Conservation (phyloP, 2,888 invertebrate genomes). For the Synergus japonicus region DNA sequence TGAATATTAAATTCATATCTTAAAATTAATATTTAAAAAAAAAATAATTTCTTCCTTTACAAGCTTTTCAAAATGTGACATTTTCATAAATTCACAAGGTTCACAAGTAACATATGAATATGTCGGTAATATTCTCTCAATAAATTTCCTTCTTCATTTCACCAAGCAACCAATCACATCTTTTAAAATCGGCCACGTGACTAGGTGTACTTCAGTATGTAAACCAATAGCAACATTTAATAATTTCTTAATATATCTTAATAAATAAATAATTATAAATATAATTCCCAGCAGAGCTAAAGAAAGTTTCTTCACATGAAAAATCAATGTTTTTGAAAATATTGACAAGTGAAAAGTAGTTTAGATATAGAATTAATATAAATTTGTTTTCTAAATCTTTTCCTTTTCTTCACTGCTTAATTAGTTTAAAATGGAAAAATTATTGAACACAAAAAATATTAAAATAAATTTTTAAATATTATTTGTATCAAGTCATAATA, state of each 20-base stretch:
- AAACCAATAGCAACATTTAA: neutral
- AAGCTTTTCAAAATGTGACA: no score
- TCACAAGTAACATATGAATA: neutral
- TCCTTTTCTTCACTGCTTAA: neutral
- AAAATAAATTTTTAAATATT: neutral
- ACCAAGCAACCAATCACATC: neutral
- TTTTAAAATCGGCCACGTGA: neutral
- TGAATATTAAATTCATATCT: no score
- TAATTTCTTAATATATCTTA: neutral
- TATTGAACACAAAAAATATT: neutral
- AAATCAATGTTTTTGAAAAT: no score
- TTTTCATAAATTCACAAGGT: neutral
- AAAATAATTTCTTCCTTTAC: no score
- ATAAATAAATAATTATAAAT: neutral
- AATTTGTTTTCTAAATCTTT: neutral
- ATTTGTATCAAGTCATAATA: neutral
- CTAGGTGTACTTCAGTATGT: neutral
- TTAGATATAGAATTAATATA: no score
- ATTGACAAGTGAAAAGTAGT: no score
- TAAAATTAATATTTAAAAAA: no score
- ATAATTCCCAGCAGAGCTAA: no score
- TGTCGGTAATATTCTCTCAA: neutral
- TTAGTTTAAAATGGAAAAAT: neutral
- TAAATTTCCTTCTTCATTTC: neutral
- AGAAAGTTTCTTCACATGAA: no score